Conservation (phyloP, 2,113 vertebrate genomes). For the Rhagologus leucostigma region DNA sequence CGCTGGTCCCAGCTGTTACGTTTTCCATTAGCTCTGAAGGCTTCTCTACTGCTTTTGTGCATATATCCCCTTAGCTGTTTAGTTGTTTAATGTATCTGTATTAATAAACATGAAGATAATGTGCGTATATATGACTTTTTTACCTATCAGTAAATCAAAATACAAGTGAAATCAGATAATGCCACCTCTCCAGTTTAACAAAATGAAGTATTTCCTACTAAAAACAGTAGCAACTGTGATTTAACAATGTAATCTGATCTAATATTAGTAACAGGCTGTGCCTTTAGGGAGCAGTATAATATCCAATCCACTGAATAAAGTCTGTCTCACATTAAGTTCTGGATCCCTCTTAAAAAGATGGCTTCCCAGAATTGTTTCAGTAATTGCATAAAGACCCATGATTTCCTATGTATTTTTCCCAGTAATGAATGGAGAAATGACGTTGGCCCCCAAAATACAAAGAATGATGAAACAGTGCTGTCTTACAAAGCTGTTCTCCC, state of each 20-base stretch:
- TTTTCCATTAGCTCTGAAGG: neutral
- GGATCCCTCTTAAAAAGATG: constrained; percentile 1
- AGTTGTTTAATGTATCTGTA: neutral
- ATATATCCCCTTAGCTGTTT: neutral
- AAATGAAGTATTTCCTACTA: constrained; percentile 34
- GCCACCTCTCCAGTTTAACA: neutral
- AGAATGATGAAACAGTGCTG: neutral
- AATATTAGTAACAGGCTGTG: constrained; percentile 35
- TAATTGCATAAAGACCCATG: neutral
- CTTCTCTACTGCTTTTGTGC: neutral
- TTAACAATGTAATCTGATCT: constrained; percentile 51
- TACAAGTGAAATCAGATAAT: neutral
- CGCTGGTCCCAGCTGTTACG: neutral
- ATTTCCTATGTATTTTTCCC: neutral
- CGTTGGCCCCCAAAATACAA: neutral
- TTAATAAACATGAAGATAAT: neutral
- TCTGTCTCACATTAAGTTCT: neutral
- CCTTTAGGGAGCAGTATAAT: constrained; percentile 13
- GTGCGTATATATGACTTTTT: neutral
- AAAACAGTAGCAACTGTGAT: constrained; percentile 7
- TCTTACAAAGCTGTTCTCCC: neutral
- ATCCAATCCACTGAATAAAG: neutral
- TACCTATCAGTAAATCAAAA: neutral
- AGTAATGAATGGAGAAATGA: neutral
- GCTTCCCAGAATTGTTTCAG: constrained; percentile 25